Evolutionary conservation across 2,888 invertebrate species (phyloP).

Genomic region (Harpalus rubripes): DNA sequence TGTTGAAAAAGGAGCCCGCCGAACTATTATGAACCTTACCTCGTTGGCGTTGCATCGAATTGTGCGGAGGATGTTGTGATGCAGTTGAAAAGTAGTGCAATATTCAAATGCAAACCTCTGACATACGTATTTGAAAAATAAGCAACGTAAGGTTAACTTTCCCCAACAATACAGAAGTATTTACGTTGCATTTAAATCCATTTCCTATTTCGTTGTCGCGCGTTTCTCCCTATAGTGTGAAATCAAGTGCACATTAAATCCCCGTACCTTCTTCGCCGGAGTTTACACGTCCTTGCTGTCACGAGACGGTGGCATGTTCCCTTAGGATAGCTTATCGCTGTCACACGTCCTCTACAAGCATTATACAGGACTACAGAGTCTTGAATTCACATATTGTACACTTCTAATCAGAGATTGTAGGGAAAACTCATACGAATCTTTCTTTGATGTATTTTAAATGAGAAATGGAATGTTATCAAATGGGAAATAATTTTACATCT

Average conservation of each 20-base stretch:
- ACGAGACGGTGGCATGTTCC: constrained; percentile 44
- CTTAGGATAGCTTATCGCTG: constrained; percentile 52
- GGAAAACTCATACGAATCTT: not conserved
- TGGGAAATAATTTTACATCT: constrained; percentile 3
- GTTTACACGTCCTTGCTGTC: constrained; percentile 8
- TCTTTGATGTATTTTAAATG: constrained; percentile 7
- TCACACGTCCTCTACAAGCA: constrained; percentile 26
- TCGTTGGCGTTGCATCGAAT: too few relatives aligned
- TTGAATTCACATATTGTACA: not conserved
- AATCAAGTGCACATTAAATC: constrained; percentile 24
- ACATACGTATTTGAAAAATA: not conserved
- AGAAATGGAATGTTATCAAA: not conserved
- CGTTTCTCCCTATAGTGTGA: constrained; percentile 5
- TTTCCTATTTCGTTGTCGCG: not conserved
- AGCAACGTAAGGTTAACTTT: not conserved
- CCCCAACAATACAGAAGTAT: not conserved
- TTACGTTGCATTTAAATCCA: constrained; percentile 18
- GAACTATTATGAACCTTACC: too few relatives aligned
- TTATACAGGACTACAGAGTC: not conserved
- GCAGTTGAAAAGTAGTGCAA: too few relatives aligned
- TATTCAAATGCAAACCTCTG: too few relatives aligned
- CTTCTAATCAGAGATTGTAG: too few relatives aligned
- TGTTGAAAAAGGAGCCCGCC: too few relatives aligned
- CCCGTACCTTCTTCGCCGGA: not conserved
- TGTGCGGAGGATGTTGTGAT: too few relatives aligned